Conservation (phyloP, 2,797 vertebrate species). For the Chaenodraco wilsoni region DNA sequence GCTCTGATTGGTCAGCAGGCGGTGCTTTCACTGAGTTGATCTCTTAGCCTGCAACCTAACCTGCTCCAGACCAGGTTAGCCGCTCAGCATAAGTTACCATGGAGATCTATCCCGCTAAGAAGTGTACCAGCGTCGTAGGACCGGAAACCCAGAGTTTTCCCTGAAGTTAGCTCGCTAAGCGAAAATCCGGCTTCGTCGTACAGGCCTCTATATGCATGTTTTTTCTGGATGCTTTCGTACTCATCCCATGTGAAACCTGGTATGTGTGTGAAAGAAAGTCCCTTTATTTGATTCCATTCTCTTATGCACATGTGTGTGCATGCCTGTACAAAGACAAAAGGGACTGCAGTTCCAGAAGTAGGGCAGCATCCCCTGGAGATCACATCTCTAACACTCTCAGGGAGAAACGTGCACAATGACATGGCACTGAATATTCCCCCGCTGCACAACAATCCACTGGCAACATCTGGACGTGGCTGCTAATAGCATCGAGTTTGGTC, state of each 20-base stretch:
- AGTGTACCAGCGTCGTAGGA: no score
- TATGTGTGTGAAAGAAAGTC: constrained; percentile 29
- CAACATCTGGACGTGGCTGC: constrained; percentile 69
- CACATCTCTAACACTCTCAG: constrained; percentile 57
- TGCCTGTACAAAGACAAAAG: constrained; percentile 51
- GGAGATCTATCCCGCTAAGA: no score
- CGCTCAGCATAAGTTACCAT: no score
- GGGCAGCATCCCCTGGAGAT: constrained; percentile 72
- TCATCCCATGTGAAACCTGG: constrained; percentile 17
- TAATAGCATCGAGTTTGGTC: constrained; percentile 31
- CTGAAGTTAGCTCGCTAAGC: no score
- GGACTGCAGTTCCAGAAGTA: constrained; percentile 71
- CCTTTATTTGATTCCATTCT: constrained; percentile 31
- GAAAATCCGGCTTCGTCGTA: no score
- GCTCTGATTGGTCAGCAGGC: no score
- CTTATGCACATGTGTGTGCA: constrained; percentile 27
- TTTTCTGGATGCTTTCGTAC: constrained; percentile 5
- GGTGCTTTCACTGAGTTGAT: no score
- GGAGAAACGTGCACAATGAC: constrained; percentile 62
- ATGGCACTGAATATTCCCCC: constrained; percentile 56
- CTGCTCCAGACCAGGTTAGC: no score
- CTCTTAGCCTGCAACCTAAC: no score
- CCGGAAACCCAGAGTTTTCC: no score
- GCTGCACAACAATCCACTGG: constrained; percentile 55
- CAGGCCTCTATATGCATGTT: background rate